Base-by-base conservation (phyloP, 2,113 vertebrate genomes). In the Nerophis ophidion region DNA sequence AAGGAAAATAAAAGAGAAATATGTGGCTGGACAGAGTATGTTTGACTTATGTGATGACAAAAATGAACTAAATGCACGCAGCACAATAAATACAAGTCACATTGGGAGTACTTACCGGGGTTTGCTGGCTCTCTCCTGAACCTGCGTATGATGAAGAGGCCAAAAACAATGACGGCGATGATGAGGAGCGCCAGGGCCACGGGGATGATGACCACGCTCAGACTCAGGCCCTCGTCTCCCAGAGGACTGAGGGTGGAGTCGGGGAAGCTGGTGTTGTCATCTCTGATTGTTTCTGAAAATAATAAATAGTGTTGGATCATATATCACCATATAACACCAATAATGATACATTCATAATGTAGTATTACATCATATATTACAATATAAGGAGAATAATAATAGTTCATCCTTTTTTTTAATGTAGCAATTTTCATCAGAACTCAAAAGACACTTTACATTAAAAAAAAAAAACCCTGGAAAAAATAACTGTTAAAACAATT, bases 171-270 rank as follows among this genome's bases (percentile, higher is more conserved):
- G 5, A 70, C 19, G 48, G 16, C 15, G 8, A 80, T 61, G 42
- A 87, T 61, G 0, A 83, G 0, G 4, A 80, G 57, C 44, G 61
- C 80, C 66, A 88, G 61, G 8, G 57, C 75, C 46, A 79, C 79
- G 0, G 81, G 68, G 49, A 84, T 63, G n/a, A 83, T 16, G 53
- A 85, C 73, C 58, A 81, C 50, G 42, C 75, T 61, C 47, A n/a
- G 3, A 50, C 7, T 49, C 35, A 47, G 46, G 17, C 1, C 5
- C 0, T 68, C 55, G 1, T 4, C 7, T 0, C n/a, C 50, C 0
- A 0, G 0, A 14, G 54, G 54, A 16, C 10, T 40, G n/a, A 17
- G 40, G 14, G 54, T 56, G n/a, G 54, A 42, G 54, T 19, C 10
- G 10, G 33, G 5, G 16, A 3, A 40, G 5, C 13, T 9, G 4